These are phyloP conservation scores for Cordilura impudica DNA, from an alignment of 2,888 invertebrate species.

Conservation along the genomic window DNA sequence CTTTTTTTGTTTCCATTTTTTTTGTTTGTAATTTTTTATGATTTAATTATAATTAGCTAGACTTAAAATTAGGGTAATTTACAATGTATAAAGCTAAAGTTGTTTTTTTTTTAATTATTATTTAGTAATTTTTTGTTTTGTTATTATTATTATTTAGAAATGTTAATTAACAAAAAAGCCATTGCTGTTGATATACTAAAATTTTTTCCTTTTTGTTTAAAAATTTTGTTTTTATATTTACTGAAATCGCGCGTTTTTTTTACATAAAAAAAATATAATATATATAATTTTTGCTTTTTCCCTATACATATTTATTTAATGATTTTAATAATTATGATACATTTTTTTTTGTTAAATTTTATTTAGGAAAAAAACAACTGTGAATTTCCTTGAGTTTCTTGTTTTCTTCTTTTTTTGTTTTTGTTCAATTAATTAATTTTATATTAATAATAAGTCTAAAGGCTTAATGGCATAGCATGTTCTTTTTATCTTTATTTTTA, in stretches of 20 bases:
- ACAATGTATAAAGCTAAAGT: constrained; percentile 72
- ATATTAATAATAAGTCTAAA: constrained; percentile 50
- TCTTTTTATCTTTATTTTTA: constrained; percentile 26
- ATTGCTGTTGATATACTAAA: constrained; percentile 56
- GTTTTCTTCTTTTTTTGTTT: constrained; percentile 26
- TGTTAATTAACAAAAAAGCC: constrained; percentile 56
- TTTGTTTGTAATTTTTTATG: constrained; percentile 29
- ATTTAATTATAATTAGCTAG: constrained; percentile 67
- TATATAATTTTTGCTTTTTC: constrained; percentile 61
- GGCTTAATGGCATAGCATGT: constrained; percentile 59
- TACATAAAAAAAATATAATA: constrained; percentile 50
- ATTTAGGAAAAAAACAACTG: constrained; percentile 58
- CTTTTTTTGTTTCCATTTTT: constrained; percentile 36
- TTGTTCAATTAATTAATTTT: constrained; percentile 24
- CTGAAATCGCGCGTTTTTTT: constrained; percentile 53
- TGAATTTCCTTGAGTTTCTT: constrained; percentile 59
- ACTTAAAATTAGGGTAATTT: constrained; percentile 67
- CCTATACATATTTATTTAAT: constrained; percentile 41
- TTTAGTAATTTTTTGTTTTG: constrained; percentile 5
- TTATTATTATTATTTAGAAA: constrained; percentile 45
- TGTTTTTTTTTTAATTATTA: constrained; percentile 61
- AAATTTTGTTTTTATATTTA: constrained; percentile 21
- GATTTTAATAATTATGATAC: constrained; percentile 16
- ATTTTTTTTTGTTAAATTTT: constrained; percentile 16
- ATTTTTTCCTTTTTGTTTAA: not conserved